A percentile compares a stretch with the other conserved stretches of the same genome.
phyloP scores from a whole-genome alignment of 2,797 vertebrate genomes.

The Leptoclinus maculatus region DNA sequence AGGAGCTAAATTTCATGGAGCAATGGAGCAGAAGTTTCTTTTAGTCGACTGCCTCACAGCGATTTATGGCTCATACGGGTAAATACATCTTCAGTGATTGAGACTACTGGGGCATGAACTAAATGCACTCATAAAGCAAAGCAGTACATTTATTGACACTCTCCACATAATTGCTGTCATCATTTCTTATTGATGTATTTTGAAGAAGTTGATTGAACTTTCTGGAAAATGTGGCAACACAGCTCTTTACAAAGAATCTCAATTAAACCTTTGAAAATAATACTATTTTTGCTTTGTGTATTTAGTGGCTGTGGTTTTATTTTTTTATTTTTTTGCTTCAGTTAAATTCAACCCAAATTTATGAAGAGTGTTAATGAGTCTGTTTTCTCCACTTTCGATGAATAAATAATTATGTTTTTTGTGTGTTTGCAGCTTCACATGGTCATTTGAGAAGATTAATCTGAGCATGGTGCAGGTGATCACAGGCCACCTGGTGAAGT shows the following conservation, averaged over 20 bases:
- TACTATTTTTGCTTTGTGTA: not conserved
- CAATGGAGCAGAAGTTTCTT: slow-evolving; percentile 95
- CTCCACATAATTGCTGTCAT: slow-evolving; percentile 13
- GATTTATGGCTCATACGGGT: slow-evolving; percentile 98
- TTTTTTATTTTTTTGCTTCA: not conserved
- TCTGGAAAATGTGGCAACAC: not conserved
- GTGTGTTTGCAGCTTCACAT: slow-evolving; percentile 89
- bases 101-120: slow-evolving; percentile 9
- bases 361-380: no score
- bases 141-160: slow-evolving; percentile 9
- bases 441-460: slow-evolving; percentile 98
- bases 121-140: slow-evolving; percentile 26
- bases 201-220: not conserved
- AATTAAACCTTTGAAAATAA: not conserved
- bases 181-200: slow-evolving; percentile 4
- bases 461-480: slow-evolving; percentile 98
- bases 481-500: slow-evolving; percentile 93
- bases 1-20: slow-evolving; percentile 94
- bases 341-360: not conserved
- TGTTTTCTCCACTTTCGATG: not conserved
- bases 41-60: slow-evolving; percentile 94
- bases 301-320: not conserved
- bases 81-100: slow-evolving; percentile 59
- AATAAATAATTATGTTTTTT: slow-evolving; percentile 36
- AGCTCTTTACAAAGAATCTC: not conserved